A percentile compares a stretch with the other conserved stretches of the same genome.
Conservation (phyloP, 2,113 vertebrate species). For the Hystrix brachyura region DNA sequence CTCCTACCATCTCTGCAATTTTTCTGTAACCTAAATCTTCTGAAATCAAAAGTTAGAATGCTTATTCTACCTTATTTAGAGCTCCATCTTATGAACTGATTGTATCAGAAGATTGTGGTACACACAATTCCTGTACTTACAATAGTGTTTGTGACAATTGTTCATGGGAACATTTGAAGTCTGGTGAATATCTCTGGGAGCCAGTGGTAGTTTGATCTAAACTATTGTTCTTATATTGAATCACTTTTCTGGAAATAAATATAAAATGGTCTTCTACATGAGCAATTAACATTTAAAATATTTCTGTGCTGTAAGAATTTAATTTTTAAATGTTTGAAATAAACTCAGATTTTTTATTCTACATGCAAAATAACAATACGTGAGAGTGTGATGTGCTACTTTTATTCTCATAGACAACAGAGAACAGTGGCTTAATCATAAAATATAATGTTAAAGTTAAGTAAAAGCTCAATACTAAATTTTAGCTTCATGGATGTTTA, state of each 20-base stretch:
- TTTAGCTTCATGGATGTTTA: background rate
- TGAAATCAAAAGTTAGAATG: background rate
- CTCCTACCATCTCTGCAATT: background rate
- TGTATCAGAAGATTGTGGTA: background rate
- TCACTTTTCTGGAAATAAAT: conserved; percentile 1
- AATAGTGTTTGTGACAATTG: background rate
- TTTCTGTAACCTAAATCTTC: background rate
- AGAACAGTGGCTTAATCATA: background rate
- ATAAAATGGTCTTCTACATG: background rate
- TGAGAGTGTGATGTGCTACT: background rate
- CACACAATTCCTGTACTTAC: background rate
- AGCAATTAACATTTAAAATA: conserved; percentile 1
- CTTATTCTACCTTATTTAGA: background rate
- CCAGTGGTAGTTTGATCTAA: background rate
- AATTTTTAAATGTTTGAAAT: background rate
- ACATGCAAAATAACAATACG: background rate
- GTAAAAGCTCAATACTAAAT: background rate
- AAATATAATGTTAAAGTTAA: conserved; percentile 9
- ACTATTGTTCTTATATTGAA: background rate
- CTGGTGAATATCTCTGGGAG: background rate
- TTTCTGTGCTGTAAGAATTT: background rate
- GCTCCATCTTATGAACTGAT: background rate
- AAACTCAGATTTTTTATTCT: background rate
- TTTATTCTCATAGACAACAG: conserved; percentile 3
- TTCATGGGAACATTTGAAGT: background rate